Percentiles rank a stretch among this genome's conserved stretches.
These are phyloP conservation scores for Miniopterus natalensis DNA, from an alignment of 2,113 vertebrate genomes.

Conservation along the genomic window DNA sequence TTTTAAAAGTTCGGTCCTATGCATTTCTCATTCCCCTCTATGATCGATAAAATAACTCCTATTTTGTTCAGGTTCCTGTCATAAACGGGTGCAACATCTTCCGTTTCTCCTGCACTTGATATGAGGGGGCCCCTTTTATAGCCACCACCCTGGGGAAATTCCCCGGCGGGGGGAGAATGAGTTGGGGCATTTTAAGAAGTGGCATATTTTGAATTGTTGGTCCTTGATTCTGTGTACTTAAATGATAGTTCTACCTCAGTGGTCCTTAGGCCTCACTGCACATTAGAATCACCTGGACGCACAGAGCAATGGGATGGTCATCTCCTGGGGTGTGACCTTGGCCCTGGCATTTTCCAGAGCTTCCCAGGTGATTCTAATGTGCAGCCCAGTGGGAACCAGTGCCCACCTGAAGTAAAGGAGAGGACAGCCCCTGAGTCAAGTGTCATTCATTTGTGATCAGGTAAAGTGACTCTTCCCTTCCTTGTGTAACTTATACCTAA, in stretches of 20 bases:
- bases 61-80: neutral
- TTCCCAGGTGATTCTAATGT: neutral
- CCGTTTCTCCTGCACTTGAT: neutral
- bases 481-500: constrained; percentile 29
- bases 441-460: neutral
- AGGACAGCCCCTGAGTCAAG: neutral
- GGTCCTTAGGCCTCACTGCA: neutral
- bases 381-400: neutral
- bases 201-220: neutral
- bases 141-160: neutral
- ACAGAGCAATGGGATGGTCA: neutral
- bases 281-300: neutral
- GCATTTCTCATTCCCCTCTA: neutral
- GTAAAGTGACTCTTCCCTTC: constrained; percentile 25
- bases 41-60: neutral
- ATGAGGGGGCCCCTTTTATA: neutral
- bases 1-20: neutral
- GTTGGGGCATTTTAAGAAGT: no score
- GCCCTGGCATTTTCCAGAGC: neutral
- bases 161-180: neutral
- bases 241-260: neutral
- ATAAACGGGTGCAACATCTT: neutral
- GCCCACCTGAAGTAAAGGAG: neutral
- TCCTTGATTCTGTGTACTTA: neutral
- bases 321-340: neutral